phyloP scores from a whole-genome alignment of 2,797 vertebrate genomes.

The Gymnothorax javanicus region DNA sequence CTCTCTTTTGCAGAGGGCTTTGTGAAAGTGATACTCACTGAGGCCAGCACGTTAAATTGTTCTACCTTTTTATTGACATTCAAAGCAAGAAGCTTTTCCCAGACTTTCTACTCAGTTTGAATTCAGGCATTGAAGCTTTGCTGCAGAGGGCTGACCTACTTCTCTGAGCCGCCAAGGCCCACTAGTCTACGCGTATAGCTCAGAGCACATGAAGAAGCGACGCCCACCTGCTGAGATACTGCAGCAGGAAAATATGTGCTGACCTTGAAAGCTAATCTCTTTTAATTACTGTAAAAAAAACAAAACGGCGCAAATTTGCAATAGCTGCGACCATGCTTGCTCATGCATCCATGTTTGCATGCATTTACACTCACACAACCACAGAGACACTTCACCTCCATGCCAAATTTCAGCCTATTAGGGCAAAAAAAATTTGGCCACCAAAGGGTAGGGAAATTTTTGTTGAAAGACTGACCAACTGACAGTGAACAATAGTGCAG shows the following conservation, averaged over 20 bases:
- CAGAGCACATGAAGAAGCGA: slow-evolving; percentile 42
- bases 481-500: too few relatives aligned
- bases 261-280: slow-evolving; percentile 54
- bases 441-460: too few relatives aligned
- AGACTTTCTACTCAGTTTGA: slow-evolving; percentile 48
- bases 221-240: slow-evolving; percentile 50
- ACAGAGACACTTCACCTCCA: too few relatives aligned
- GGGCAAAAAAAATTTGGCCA: too few relatives aligned
- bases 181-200: slow-evolving; percentile 46
- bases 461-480: too few relatives aligned
- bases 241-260: slow-evolving; percentile 52
- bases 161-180: slow-evolving; percentile 47
- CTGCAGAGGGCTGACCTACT: slow-evolving; percentile 61
- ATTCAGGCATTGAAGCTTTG: slow-evolving; percentile 42
- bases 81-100: slow-evolving; percentile 55
- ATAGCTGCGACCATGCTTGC: too few relatives aligned
- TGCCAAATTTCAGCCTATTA: too few relatives aligned
- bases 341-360: too few relatives aligned
- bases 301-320: too few relatives aligned
- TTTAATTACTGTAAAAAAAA: slow-evolving; percentile 34
- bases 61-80: not conserved
- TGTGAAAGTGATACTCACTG: not conserved
- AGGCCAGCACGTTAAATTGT: not conserved
- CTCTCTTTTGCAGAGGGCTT: not conserved
- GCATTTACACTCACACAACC: too few relatives aligned